phyloP scores from a whole-genome alignment of 2,113 vertebrate genomes.

The Seriola rivoliana region DNA sequence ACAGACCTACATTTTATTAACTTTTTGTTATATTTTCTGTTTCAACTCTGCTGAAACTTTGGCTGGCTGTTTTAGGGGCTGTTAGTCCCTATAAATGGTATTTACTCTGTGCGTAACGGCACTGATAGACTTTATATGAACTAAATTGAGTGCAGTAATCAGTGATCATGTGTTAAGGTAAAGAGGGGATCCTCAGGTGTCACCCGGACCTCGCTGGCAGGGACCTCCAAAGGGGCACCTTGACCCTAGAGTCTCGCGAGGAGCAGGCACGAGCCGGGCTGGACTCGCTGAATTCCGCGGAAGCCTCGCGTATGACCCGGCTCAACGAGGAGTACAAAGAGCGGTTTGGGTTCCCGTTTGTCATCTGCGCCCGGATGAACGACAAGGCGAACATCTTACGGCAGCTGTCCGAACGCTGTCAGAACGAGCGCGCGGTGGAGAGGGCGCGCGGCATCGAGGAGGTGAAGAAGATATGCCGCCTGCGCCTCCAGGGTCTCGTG shows the following conservation, averaged over 20 bases:
- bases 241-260: conserved; percentile 83
- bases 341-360: conserved; percentile 89
- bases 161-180: conserved; percentile 66
- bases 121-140: neutral
- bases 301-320: conserved; percentile 67
- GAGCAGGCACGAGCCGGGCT: conserved; percentile 87
- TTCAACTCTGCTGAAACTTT: neutral
- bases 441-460: conserved; percentile 82
- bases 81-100: neutral
- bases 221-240: conserved; percentile 80
- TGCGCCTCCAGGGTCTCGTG: conserved; percentile 82
- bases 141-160: too few species aligned
- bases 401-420: conserved; percentile 79
- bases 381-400: conserved; percentile 72
- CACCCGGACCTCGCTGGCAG: conserved; percentile 88
- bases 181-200: conserved; percentile 88
- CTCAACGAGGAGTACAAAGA: conserved; percentile 86
- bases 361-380: conserved; percentile 86
- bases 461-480: conserved; percentile 87
- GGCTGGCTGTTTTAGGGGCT: neutral
- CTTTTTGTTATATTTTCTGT: neutral
- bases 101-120: neutral
- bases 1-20: neutral
- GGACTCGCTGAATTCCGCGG: conserved; percentile 66
- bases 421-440: conserved; percentile 71